Conservation (phyloP, 2,888 invertebrate genomes). For the Melanostoma mellinum region DNA sequence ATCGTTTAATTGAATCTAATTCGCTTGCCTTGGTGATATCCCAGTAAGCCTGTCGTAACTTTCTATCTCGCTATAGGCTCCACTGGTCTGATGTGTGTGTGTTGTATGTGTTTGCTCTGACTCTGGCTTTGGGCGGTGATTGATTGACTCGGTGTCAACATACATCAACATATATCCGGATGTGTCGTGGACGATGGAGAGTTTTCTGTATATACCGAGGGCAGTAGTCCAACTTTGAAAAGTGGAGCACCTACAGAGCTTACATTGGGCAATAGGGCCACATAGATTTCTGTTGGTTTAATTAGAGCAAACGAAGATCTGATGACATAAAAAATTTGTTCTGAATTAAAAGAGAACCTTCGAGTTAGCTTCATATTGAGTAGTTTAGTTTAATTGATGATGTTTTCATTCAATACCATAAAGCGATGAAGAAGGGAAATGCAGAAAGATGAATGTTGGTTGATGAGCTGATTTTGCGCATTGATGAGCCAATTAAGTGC, state of each 20-base stretch:
- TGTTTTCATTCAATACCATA: too few species aligned
- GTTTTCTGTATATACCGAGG: not conserved
- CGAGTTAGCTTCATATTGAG: too few species aligned
- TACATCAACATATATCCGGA: slow-evolving; percentile 58
- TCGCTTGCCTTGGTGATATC: slow-evolving; percentile 56
- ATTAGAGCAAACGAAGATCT: too few species aligned
- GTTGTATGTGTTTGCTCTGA: slow-evolving; percentile 9
- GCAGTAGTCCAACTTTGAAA: slow-evolving; percentile 38
- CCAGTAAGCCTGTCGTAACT: slow-evolving; percentile 29
- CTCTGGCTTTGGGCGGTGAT: slow-evolving; percentile 51
- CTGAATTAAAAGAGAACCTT: too few species aligned
- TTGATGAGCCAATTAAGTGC: too few species aligned
- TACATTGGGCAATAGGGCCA: slow-evolving; percentile 4
- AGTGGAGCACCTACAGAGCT: slow-evolving; percentile 41
- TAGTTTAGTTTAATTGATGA: too few species aligned
- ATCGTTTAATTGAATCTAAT: slow-evolving; percentile 71
- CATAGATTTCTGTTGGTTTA: not conserved
- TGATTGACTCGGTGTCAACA: slow-evolving; percentile 69
- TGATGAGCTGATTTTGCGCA: too few species aligned
- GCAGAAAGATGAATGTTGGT: too few species aligned
- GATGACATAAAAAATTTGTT: too few species aligned
- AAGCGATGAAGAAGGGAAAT: too few species aligned
- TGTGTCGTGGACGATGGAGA: slow-evolving; percentile 39
- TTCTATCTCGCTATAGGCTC: slow-evolving; percentile 44
- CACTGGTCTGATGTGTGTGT: not conserved